Percentiles rank a stretch among this genome's conserved stretches.
Evolutionary conservation across 2,888 invertebrate species (phyloP).

Genomic region (Leptinotarsa haldemani): DNA sequence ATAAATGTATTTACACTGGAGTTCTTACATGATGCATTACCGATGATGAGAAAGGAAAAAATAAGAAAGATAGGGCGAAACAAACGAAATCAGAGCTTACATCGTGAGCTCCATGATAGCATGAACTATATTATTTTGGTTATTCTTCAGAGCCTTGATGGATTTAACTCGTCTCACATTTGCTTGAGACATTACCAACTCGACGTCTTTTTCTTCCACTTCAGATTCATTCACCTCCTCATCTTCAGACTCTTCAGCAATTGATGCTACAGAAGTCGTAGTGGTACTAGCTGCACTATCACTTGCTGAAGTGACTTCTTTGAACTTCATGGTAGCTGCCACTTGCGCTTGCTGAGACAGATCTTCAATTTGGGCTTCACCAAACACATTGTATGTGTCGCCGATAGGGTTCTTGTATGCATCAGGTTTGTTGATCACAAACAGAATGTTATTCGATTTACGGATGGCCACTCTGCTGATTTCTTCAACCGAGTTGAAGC

Average conservation of each 20-base stretch:
- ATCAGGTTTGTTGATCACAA: slow-evolving; percentile 99
- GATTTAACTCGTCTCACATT: slow-evolving; percentile 94
- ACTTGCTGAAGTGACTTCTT: slow-evolving; percentile 84
- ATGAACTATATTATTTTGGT: slow-evolving; percentile 98
- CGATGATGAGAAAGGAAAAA: slow-evolving; percentile 4
- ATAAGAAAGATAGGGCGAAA: background rate
- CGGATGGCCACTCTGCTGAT: slow-evolving; percentile 97
- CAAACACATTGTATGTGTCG: slow-evolving; percentile 99
- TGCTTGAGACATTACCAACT: slow-evolving; percentile 97
- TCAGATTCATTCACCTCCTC: slow-evolving; percentile 96
- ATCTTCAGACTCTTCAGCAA: slow-evolving; percentile 90
- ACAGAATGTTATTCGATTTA: slow-evolving; percentile 98
- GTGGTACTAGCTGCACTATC: slow-evolving; percentile 74
- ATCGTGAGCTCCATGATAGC: slow-evolving; percentile 91
- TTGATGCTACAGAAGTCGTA: slow-evolving; percentile 80
- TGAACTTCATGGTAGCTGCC: slow-evolving; percentile 98
- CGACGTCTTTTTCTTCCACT: slow-evolving; percentile 98
- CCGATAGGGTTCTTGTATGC: slow-evolving; percentile 98
- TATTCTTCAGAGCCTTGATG: slow-evolving; percentile 94
- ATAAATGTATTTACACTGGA: slow-evolving; percentile 23
- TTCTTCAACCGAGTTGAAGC: slow-evolving; percentile 75
- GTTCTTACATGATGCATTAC: slow-evolving; percentile 18
- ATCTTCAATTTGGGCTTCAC: slow-evolving; percentile 99
- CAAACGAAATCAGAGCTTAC: slow-evolving; percentile 48
- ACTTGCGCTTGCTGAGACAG: slow-evolving; percentile 94